A percentile compares a stretch with the other conserved stretches of the same genome.
Conservation (phyloP, 2,888 invertebrate species). For the Aphodius sticticus region DNA sequence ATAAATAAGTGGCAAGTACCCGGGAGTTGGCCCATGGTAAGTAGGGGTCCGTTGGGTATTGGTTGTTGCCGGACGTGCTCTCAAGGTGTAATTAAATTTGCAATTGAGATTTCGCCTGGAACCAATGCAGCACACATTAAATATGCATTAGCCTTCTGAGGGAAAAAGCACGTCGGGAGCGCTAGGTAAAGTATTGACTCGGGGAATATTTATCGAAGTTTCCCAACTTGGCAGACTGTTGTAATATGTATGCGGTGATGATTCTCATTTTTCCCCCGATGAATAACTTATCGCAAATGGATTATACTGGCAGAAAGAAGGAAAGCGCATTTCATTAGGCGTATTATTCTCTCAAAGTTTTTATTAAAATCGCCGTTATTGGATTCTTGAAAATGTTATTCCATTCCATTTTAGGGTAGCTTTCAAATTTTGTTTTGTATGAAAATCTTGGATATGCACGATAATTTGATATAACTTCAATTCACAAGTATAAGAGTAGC, state of each 20-base stretch:
- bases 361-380: too few relatives aligned
- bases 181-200: background rate
- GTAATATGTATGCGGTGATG: background rate
- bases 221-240: background rate
- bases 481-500: too few relatives aligned
- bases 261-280: background rate
- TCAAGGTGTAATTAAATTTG: slow-evolving; percentile 26
- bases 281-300: slow-evolving; percentile 4
- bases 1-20: slow-evolving; percentile 16
- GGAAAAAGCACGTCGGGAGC: background rate
- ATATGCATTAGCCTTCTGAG: slow-evolving; percentile 16
- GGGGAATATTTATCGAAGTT: background rate
- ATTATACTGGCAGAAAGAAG: background rate
- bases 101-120: slow-evolving; percentile 25
- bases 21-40: background rate
- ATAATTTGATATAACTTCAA: too few relatives aligned
- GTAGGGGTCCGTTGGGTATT: background rate
- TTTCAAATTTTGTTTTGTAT: too few relatives aligned
- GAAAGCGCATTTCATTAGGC: too few relatives aligned
- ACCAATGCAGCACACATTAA: slow-evolving; percentile 19
- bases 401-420: too few relatives aligned
- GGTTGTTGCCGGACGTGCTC: slow-evolving; percentile 11
- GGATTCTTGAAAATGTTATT: too few relatives aligned
- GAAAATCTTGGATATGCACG: too few relatives aligned
- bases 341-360: too few relatives aligned